phyloP scores from a whole-genome alignment of 2,797 vertebrate species.

The Diglossa cyanea region DNA sequence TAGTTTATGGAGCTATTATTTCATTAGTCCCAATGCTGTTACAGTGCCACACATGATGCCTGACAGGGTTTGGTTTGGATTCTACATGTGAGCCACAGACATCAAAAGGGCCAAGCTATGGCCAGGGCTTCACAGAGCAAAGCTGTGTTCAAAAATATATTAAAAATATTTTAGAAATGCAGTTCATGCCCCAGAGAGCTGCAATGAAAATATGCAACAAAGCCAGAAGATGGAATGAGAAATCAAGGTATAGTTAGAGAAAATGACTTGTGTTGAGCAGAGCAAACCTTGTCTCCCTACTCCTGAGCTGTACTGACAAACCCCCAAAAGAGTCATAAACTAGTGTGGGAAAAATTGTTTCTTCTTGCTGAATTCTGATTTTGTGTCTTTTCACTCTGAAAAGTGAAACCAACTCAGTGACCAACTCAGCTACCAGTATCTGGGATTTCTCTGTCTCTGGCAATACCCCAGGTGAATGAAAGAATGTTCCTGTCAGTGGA shows the following conservation, averaged over 20 bases:
- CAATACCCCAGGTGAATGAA: not conserved
- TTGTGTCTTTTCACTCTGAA: not conserved
- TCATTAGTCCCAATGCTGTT: not conserved
- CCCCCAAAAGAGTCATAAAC: accelerated
- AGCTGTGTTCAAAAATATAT: not conserved
- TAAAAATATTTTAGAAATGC: not conserved
- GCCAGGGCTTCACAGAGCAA: not conserved
- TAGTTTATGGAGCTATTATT: not conserved
- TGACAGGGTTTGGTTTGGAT: not conserved
- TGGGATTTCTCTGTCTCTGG: not conserved
- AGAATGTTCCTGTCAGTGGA: not conserved
- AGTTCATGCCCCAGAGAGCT: not conserved
- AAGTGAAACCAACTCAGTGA: not conserved
- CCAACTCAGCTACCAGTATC: not conserved
- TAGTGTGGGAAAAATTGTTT: not conserved
- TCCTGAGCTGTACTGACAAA: not conserved
- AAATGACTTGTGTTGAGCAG: accelerated
- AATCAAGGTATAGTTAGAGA: not conserved
- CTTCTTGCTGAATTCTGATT: not conserved
- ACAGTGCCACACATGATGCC: not conserved
- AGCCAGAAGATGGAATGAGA: not conserved
- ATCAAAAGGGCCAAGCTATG: accelerated
- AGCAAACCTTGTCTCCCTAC: not conserved
- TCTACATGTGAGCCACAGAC: not conserved
- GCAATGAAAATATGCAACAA: not conserved